phyloP scores from a whole-genome alignment of 2,113 vertebrate species.

The Antennarius striatus region DNA sequence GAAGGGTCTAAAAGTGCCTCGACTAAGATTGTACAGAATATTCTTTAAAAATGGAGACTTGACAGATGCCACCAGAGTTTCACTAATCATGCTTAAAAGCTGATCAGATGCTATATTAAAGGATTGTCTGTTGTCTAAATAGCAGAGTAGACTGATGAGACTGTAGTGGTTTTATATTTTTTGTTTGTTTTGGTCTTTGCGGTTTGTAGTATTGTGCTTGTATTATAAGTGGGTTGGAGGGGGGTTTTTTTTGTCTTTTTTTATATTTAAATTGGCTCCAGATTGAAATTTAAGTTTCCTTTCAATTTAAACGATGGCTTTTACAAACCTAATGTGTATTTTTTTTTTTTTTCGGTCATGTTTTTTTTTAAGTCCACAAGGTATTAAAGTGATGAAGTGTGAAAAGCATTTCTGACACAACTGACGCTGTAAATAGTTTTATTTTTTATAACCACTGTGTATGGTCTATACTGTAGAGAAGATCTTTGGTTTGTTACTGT shows the following conservation, averaged over 20 bases:
- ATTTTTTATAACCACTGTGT: slow-evolving; percentile 31
- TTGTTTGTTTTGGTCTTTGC: slow-evolving; percentile 25
- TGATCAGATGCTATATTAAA: slow-evolving; percentile 43
- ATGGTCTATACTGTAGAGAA: neutral
- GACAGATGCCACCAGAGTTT: slow-evolving; percentile 28
- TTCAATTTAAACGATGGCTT: neutral
- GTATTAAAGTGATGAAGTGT: slow-evolving; percentile 7
- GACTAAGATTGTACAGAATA: slow-evolving; percentile 63
- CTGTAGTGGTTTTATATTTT: slow-evolving; percentile 17
- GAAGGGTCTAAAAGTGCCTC: slow-evolving; percentile 73
- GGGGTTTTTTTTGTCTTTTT: too few relatives aligned
- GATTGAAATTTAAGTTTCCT: neutral
- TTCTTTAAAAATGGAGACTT: slow-evolving; percentile 40
- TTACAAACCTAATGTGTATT: slow-evolving; percentile 7
- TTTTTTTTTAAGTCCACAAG: neutral
- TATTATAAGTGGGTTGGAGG: neutral
- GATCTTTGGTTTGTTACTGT: neutral
- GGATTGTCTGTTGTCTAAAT: slow-evolving; percentile 30
- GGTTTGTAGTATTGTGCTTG: slow-evolving; percentile 18
- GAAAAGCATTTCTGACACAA: slow-evolving; percentile 22
- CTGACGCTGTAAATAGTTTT: slow-evolving; percentile 31
- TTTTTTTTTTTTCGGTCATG: neutral
- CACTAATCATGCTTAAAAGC: slow-evolving; percentile 14
- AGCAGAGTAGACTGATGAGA: slow-evolving; percentile 21
- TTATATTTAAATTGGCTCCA: slow-evolving; percentile 12